phyloP scores from a whole-genome alignment of 53 echinoderm and acorn worm genomes.

The Mesocentrotus franciscanus region DNA sequence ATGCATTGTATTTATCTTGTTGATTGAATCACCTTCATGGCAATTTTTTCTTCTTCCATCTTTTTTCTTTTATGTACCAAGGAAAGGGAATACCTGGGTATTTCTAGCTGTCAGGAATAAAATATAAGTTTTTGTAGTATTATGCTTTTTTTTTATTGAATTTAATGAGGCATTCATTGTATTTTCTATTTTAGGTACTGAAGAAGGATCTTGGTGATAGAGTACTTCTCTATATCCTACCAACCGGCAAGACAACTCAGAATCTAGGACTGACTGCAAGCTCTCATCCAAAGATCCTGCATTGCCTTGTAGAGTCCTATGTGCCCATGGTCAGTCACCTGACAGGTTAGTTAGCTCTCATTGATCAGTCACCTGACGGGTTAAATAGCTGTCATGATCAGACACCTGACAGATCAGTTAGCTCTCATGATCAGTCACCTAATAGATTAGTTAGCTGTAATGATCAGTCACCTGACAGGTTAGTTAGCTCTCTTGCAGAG shows the following conservation, averaged over 20 bases:
- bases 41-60: background rate
- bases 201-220: slow-evolving; percentile 63
- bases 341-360: slow-evolving; percentile 75
- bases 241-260: slow-evolving; percentile 76
- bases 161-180: background rate
- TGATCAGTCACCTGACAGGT: slow-evolving; percentile 68
- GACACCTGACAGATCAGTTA: background rate
- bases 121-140: no score
- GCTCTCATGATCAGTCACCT: background rate
- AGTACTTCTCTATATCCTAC: slow-evolving; percentile 74
- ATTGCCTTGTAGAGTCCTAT: slow-evolving; percentile 82
- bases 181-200: slow-evolving; percentile 64
- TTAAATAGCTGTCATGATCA: background rate
- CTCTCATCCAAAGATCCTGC: slow-evolving; percentile 76
- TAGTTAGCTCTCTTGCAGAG: background rate
- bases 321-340: slow-evolving; percentile 74
- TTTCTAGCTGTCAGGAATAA: background rate
- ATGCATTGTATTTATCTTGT: background rate
- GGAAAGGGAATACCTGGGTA: no score
- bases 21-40: background rate
- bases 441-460: background rate
- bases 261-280: slow-evolving; percentile 77
- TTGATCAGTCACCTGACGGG: background rate
- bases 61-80: background rate
- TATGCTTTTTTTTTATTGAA: background rate